phyloP scores from a whole-genome alignment of 2,113 vertebrate species.

The Anhinga rufa region DNA sequence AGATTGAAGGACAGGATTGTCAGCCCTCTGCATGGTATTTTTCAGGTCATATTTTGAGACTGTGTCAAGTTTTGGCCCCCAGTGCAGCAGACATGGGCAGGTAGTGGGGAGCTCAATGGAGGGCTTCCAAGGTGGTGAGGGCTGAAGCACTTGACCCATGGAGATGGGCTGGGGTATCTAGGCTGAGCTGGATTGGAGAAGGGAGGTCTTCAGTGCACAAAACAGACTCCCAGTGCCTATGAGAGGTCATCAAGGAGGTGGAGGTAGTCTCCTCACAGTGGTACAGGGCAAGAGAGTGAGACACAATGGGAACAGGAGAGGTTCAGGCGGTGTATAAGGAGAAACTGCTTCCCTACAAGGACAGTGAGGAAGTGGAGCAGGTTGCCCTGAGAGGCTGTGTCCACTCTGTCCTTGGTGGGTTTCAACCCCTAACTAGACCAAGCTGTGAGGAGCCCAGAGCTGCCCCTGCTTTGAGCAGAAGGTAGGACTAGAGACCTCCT shows the following conservation, averaged over 20 bases:
- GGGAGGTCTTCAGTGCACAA: not conserved
- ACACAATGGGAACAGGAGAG: not conserved
- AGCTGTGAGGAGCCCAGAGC: not conserved
- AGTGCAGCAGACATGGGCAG: not conserved
- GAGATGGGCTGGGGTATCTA: not conserved
- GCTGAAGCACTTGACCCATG: not conserved
- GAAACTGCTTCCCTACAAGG: not conserved
- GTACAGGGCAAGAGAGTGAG: not conserved
- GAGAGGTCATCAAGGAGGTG: not conserved
- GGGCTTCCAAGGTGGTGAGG: not conserved
- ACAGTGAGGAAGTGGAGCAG: not conserved
- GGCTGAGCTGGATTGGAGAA: not conserved
- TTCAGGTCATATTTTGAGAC: not conserved
- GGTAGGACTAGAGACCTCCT: not conserved
- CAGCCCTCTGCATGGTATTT: not conserved
- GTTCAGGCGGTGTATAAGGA: not conserved
- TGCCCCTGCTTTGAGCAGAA: not conserved
- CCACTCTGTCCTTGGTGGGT: not conserved
- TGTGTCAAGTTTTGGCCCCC: not conserved
- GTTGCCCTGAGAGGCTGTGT: not conserved
- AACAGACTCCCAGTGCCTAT: not conserved
- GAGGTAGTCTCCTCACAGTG: not conserved
- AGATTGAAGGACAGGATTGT: not conserved
- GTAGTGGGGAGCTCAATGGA: not conserved
- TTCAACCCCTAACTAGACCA: not conserved